These are phyloP conservation scores for Procambarus virginalis DNA, from an alignment of 1,140 invertebrate species.

Conservation along the genomic window DNA sequence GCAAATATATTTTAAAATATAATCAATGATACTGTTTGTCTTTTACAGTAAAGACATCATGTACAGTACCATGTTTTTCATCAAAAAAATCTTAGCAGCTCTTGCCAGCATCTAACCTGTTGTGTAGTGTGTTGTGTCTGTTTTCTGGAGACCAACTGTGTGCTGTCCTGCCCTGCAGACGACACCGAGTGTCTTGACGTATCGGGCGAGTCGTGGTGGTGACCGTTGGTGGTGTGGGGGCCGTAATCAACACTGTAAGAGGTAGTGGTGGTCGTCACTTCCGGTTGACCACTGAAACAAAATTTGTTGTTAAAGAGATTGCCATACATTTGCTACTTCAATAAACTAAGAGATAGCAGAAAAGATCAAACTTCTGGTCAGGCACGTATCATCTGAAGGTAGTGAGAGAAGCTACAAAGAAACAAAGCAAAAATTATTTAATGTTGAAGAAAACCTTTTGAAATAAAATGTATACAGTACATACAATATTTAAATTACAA, in stretches of 20 bases:
- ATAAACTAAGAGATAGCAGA: not conserved
- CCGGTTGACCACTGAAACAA: conserved; percentile 50
- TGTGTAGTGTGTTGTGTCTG: conserved; percentile 69
- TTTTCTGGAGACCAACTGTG: conserved; percentile 65
- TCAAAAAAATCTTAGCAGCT: no score
- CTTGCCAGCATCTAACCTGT: conserved; percentile 27
- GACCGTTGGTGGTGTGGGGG: conserved; percentile 60
- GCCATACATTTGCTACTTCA: not conserved
- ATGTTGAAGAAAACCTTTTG: no score
- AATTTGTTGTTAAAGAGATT: not conserved
- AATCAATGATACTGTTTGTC: no score
- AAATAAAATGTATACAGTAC: no score
- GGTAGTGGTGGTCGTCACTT: conserved; percentile 68
- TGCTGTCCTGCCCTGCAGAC: conserved; percentile 24
- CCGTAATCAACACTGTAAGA: conserved; percentile 69
- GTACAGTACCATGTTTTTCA: not conserved
- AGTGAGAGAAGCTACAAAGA: no score
- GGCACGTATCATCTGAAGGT: not conserved
- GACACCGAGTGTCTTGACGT: conserved; percentile 37
- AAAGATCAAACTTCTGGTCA: not conserved
- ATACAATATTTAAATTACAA: no score
- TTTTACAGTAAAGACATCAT: not conserved
- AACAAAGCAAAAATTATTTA: no score
- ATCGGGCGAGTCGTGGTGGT: conserved; percentile 29
- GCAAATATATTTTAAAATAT: no score